Percentiles rank a stretch among this genome's conserved stretches.
phyloP scores from a whole-genome alignment of 2,797 vertebrate genomes.

The Sebastes paucispinis region DNA sequence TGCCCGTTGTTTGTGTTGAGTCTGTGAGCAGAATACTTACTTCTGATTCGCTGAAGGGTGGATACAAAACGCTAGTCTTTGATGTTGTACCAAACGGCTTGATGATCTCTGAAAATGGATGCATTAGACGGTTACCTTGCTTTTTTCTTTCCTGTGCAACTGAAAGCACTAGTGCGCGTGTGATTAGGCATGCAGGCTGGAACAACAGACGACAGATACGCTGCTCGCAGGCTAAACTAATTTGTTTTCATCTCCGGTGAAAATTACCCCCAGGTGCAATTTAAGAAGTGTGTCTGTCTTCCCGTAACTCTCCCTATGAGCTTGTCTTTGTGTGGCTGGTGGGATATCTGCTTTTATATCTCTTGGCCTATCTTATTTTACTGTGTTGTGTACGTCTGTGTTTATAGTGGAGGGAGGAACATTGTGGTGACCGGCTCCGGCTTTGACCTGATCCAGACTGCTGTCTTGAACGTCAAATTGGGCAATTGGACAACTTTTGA shows the following conservation, averaged over 20 bases:
- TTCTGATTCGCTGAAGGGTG: slow-evolving; percentile 14
- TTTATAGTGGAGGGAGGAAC: slow-evolving; percentile 90
- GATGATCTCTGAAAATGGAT: slow-evolving; percentile 36
- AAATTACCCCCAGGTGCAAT: slow-evolving; percentile 43
- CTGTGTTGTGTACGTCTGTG: background rate
- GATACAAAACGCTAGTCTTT: slow-evolving; percentile 2
- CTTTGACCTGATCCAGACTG: slow-evolving; percentile 86
- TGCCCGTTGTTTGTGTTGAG: background rate
- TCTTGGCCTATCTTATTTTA: slow-evolving; percentile 5
- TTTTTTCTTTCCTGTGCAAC: slow-evolving; percentile 14
- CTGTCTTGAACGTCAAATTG: slow-evolving; percentile 67
- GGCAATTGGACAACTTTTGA: slow-evolving; percentile 47
- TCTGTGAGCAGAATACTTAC: background rate
- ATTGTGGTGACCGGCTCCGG: slow-evolving; percentile 89
- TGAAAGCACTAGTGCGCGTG: slow-evolving; percentile 7
- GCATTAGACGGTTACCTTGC: slow-evolving; percentile 26
- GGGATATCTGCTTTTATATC: background rate
- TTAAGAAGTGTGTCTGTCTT: slow-evolving; percentile 30
- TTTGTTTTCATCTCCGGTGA: slow-evolving; percentile 49
- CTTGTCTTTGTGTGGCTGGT: slow-evolving; percentile 6
- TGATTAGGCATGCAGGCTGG: slow-evolving; percentile 20
- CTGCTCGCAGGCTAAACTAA: slow-evolving; percentile 14
- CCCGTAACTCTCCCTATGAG: background rate
- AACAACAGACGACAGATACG: slow-evolving; percentile 34
- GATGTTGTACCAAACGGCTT: slow-evolving; percentile 21